phyloP scores from a whole-genome alignment of 1,140 invertebrate genomes.

The Campodea augens region DNA sequence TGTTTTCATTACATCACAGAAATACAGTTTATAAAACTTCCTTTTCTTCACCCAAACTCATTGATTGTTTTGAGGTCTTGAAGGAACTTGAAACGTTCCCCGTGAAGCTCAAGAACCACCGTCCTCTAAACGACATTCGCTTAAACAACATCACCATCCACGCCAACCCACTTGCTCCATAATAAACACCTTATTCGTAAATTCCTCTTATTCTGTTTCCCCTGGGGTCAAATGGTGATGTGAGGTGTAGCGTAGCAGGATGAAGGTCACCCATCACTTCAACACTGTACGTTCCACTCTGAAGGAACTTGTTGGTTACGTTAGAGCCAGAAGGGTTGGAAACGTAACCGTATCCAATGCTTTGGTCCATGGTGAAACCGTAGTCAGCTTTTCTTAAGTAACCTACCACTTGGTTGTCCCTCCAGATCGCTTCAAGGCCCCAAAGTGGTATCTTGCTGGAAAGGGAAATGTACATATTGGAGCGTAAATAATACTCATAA shows the following conservation, averaged over 20 bases:
- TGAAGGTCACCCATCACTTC: slow-evolving; percentile 54
- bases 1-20: too few species aligned
- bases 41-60: too few species aligned
- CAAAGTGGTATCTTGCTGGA: slow-evolving; percentile 46
- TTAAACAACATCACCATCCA: too few species aligned
- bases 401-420: slow-evolving; percentile 53
- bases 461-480: too few species aligned
- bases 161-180: too few species aligned
- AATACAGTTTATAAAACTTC: too few species aligned
- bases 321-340: slow-evolving; percentile 21
- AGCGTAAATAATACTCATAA: too few species aligned
- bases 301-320: slow-evolving; percentile 44
- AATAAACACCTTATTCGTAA: slow-evolving; percentile 9
- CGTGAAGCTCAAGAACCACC: too few species aligned
- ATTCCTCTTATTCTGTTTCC: slow-evolving; percentile 32
- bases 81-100: too few species aligned
- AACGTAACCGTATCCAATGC: slow-evolving; percentile 44
- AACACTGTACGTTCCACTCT: slow-evolving; percentile 51
- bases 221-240: slow-evolving; percentile 60
- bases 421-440: slow-evolving; percentile 64
- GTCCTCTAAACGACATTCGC: too few species aligned
- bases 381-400: slow-evolving; percentile 62
- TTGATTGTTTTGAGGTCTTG: too few species aligned
- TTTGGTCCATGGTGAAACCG: slow-evolving; percentile 45
- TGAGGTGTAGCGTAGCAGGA: slow-evolving; percentile 43